Conservation (phyloP, 2,113 vertebrate species). For the Phaethon lepturus region DNA sequence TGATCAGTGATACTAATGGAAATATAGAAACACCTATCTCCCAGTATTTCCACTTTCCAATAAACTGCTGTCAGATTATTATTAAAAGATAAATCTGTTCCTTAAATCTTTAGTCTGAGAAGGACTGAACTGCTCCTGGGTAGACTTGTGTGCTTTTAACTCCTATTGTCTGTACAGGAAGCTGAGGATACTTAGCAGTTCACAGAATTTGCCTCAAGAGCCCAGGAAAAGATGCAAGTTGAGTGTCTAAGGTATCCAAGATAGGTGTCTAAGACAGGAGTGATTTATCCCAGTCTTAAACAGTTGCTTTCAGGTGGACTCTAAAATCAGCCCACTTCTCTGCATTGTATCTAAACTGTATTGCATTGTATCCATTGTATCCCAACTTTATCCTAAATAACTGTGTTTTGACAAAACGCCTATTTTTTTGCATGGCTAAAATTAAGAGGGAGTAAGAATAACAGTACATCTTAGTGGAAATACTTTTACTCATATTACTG, state of each 20-base stretch:
- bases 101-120: not conserved
- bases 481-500: not conserved
- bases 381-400: not conserved
- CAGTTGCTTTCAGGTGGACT: not conserved
- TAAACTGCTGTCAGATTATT: not conserved
- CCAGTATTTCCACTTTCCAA: not conserved
- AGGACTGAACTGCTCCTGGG: not conserved
- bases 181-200: not conserved
- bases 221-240: not conserved
- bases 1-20: slow-evolving; percentile 2
- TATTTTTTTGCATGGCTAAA: not conserved
- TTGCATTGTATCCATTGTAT: too few relatives aligned
- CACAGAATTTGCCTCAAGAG: not conserved
- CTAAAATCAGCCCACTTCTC: not conserved
- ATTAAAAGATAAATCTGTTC: not conserved
- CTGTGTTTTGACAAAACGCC: not conserved
- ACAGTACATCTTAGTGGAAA: not conserved
- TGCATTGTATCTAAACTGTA: not conserved
- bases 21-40: not conserved
- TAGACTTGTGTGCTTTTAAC: not conserved
- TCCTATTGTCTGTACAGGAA: not conserved
- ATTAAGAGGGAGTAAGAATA: not conserved
- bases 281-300: not conserved
- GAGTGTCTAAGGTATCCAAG: not conserved
- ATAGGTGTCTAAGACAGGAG: not conserved